Evolutionary conservation across 1,140 invertebrate species (phyloP).

Genomic region (Drosophila pseudoobscura): DNA sequence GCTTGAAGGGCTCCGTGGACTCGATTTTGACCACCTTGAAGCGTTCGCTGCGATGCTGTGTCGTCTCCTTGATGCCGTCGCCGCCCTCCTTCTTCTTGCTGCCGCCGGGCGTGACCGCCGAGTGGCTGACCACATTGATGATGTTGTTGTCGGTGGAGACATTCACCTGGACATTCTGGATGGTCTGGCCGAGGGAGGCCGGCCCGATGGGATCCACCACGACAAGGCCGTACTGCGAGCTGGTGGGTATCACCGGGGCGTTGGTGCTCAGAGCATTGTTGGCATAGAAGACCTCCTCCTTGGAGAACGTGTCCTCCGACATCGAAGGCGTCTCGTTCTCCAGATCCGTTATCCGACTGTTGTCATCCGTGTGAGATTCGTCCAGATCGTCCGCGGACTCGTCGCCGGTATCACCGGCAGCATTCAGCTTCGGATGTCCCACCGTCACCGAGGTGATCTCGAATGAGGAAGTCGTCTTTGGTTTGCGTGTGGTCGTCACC

Average conservation of each 20-base stretch:
- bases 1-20: constrained; percentile 95
- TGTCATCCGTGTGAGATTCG: constrained; percentile 95
- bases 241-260: constrained; percentile 92
- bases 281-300: constrained; percentile 91
- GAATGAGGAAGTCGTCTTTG: constrained; percentile 90
- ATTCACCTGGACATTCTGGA: constrained; percentile 86
- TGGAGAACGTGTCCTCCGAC: constrained; percentile 92
- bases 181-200: constrained; percentile 61
- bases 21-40: constrained; percentile 99
- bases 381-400: constrained; percentile 97
- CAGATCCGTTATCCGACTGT: constrained; percentile 91
- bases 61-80: constrained; percentile 87
- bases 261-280: constrained; percentile 89
- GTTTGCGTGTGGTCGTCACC: constrained; percentile 62
- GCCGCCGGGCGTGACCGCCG: constrained; percentile 83
- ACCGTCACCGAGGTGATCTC: constrained; percentile 96
- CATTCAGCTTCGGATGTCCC: constrained; percentile 85
- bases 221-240: constrained; percentile 91
- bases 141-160: constrained; percentile 85
- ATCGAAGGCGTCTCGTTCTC: constrained; percentile 93
- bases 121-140: constrained; percentile 86
- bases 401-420: constrained; percentile 92
- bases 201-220: constrained; percentile 86
- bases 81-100: constrained; percentile 85
- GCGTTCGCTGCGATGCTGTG: constrained; percentile 91